Percentiles rank a stretch among this genome's conserved stretches.
These are phyloP conservation scores for Mugil cephalus DNA, from an alignment of 2,113 vertebrate species.

Conservation along the genomic window DNA sequence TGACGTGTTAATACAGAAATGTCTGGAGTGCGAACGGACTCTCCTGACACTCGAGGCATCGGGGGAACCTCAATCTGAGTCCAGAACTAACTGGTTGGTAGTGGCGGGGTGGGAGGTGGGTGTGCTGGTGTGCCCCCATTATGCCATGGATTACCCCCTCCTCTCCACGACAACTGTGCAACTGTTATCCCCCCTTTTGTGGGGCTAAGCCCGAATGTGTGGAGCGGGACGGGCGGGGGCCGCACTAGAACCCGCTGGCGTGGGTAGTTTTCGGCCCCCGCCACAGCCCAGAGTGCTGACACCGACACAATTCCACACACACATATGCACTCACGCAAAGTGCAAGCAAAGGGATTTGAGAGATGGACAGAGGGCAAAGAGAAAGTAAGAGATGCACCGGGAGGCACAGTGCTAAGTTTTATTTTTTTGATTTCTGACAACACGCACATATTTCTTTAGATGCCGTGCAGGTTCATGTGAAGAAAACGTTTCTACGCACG, in stretches of 20 bases:
- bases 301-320: slow-evolving; percentile 65
- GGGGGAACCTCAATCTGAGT: slow-evolving; percentile 47
- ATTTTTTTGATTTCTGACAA: neutral
- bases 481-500: neutral
- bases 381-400: slow-evolving; percentile 15
- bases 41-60: slow-evolving; percentile 14
- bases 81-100: slow-evolving; percentile 77
- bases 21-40: slow-evolving; percentile 30
- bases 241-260: slow-evolving; percentile 79
- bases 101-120: neutral
- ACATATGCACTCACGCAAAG: slow-evolving; percentile 52
- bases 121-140: slow-evolving; percentile 64
- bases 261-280: slow-evolving; percentile 77
- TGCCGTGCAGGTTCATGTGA: neutral
- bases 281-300: slow-evolving; percentile 77
- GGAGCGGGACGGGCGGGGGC: slow-evolving; percentile 47
- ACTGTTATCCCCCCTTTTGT: slow-evolving; percentile 83
- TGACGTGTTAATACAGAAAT: slow-evolving; percentile 14
- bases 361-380: slow-evolving; percentile 32
- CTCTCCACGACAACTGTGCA: slow-evolving; percentile 64
- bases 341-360: slow-evolving; percentile 79
- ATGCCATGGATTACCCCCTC: slow-evolving; percentile 75
- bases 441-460: neutral
- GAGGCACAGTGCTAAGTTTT: slow-evolving; percentile 1
- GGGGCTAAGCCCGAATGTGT: slow-evolving; percentile 75